A percentile compares a stretch with the other conserved stretches of the same genome.
Conservation (phyloP, 1,140 invertebrate species). For the Drosophila ananassae region DNA sequence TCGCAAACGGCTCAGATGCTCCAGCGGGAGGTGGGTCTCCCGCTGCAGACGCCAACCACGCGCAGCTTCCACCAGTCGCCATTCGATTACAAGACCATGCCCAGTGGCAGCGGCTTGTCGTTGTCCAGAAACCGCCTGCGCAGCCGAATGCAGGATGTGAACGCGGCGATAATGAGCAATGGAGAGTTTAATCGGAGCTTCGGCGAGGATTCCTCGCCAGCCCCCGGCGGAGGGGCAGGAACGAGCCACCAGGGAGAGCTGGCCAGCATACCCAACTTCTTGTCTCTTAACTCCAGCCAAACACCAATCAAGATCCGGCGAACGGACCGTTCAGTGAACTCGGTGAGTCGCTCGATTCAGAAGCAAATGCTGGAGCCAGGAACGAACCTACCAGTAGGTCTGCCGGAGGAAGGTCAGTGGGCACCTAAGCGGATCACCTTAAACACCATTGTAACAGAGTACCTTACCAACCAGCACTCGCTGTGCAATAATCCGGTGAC, state of each 20-base stretch:
- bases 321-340: slow-evolving; percentile 44
- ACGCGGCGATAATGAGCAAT: slow-evolving; percentile 68
- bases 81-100: slow-evolving; percentile 84
- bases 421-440: slow-evolving; percentile 88
- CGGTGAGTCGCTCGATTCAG: slow-evolving; percentile 86
- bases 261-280: slow-evolving; percentile 52
- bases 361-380: slow-evolving; percentile 86
- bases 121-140: slow-evolving; percentile 67
- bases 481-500: slow-evolving; percentile 96
- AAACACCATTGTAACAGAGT: slow-evolving; percentile 97
- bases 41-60: slow-evolving; percentile 70
- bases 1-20: slow-evolving; percentile 89
- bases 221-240: background rate
- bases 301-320: slow-evolving; percentile 66
- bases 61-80: slow-evolving; percentile 85
- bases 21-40: slow-evolving; percentile 90
- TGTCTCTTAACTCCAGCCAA: slow-evolving; percentile 37
- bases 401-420: slow-evolving; percentile 46
- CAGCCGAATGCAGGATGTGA: slow-evolving; percentile 77
- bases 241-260: background rate
- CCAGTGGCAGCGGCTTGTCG: slow-evolving; percentile 47
- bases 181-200: slow-evolving; percentile 39
- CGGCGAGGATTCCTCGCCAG: slow-evolving; percentile 32
- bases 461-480: slow-evolving; percentile 97
- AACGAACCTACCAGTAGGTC: slow-evolving; percentile 20